Conservation (phyloP, 2,113 vertebrate species). For the Triplophysa rosa region DNA sequence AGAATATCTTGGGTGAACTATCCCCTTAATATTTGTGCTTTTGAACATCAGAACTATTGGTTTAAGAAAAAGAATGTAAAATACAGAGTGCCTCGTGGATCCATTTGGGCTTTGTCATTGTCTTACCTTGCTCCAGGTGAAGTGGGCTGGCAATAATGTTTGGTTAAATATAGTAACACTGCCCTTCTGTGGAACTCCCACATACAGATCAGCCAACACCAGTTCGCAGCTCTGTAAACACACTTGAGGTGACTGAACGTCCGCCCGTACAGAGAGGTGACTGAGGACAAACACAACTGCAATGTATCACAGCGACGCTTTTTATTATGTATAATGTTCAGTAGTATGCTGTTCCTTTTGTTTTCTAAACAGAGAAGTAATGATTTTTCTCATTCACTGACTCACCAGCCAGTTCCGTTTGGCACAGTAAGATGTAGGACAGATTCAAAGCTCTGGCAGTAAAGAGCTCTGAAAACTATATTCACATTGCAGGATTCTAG, state of each 20-base stretch:
- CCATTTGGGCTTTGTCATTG: neutral
- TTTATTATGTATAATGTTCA: neutral
- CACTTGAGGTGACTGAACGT: slow-evolving; percentile 81
- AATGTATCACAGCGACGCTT: neutral
- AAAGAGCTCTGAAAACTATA: slow-evolving; percentile 72
- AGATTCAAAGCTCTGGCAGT: slow-evolving; percentile 76
- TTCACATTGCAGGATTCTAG: slow-evolving; percentile 71
- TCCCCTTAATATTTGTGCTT: too few relatives aligned
- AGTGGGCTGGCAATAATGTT: slow-evolving; percentile 80
- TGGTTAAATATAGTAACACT: slow-evolving; percentile 81
- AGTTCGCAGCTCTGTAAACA: slow-evolving; percentile 81
- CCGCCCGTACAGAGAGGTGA: slow-evolving; percentile 81
- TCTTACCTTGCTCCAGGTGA: slow-evolving; percentile 75
- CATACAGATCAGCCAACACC: slow-evolving; percentile 76
- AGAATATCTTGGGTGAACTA: too few relatives aligned
- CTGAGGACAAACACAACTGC: slow-evolving; percentile 67
- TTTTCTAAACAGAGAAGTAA: neutral
- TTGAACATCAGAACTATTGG: too few relatives aligned
- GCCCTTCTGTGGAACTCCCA: slow-evolving; percentile 72
- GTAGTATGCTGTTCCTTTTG: too few relatives aligned
- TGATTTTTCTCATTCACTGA: neutral
- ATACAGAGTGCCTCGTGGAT: neutral
- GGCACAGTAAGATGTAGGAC: slow-evolving; percentile 83
- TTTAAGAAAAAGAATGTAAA: too few relatives aligned
- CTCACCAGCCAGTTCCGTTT: slow-evolving; percentile 83